These are phyloP conservation scores for Trichosurus vulpecula DNA, from an alignment of 2,797 vertebrate genomes.

Conservation along the genomic window DNA sequence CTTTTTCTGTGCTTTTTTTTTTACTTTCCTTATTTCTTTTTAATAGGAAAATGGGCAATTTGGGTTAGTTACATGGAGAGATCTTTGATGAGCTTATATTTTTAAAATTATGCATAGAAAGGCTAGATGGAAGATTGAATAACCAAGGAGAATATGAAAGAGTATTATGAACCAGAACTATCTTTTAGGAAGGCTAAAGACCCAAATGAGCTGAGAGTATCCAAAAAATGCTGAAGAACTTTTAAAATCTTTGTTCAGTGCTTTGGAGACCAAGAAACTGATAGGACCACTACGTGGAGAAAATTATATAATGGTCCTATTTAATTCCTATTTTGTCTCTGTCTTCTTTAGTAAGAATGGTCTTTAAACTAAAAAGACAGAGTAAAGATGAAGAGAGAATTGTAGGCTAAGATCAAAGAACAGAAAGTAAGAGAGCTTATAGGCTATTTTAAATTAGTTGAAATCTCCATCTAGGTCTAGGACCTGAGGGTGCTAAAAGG, in stretches of 20 bases:
- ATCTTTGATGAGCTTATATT: not conserved
- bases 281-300: fast-evolving
- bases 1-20: not conserved
- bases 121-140: not conserved
- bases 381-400: not conserved
- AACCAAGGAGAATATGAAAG: not conserved
- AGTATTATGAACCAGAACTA: not conserved
- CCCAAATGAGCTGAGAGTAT: not conserved
- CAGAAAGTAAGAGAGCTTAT: too few species aligned
- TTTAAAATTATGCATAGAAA: not conserved
- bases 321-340: not conserved
- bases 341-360: not conserved
- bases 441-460: too few species aligned
- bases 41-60: not conserved
- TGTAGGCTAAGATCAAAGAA: not conserved
- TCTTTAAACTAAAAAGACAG: not conserved
- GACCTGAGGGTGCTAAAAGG: not conserved
- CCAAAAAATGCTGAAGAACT: not conserved
- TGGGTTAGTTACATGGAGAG: not conserved
- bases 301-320: not conserved
- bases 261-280: not conserved
- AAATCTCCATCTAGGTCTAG: not conserved
- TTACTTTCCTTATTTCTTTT: not conserved
- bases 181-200: not conserved
- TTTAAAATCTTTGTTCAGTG: not conserved